Conservation (phyloP, 2,113 vertebrate genomes). For the Coracopsis vasa region DNA sequence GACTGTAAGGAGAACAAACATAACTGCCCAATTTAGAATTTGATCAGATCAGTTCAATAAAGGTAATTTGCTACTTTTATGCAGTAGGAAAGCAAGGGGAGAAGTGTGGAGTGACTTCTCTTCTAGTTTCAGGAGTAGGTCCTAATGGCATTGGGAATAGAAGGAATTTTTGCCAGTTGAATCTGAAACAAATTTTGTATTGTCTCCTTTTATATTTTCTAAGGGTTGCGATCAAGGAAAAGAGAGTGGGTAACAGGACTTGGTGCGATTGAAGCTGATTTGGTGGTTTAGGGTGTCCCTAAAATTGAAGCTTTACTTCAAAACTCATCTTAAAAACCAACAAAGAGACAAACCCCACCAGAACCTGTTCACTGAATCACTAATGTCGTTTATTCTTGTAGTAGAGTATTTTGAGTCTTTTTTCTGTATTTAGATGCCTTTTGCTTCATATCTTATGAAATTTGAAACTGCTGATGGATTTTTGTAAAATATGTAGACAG, state of each 20-base stretch:
- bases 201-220: background rate
- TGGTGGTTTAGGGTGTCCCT: background rate
- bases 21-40: constrained; percentile 24
- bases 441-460: background rate
- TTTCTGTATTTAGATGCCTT: background rate
- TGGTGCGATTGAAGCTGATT: background rate
- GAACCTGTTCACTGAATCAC: background rate
- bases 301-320: background rate
- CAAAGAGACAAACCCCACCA: background rate
- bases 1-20: constrained; percentile 18
- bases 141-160: background rate
- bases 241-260: background rate
- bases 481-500: background rate
- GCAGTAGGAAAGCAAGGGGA: fast-evolving
- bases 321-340: background rate
- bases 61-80: background rate
- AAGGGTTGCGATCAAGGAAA: background rate
- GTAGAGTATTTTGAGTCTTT: background rate
- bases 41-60: constrained; percentile 22
- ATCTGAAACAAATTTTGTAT: background rate
- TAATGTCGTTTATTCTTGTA: background rate
- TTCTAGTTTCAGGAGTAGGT: background rate
- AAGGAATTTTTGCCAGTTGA: background rate
- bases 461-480: background rate
- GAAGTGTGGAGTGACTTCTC: background rate